phyloP scores from a whole-genome alignment of 2,888 invertebrate species.

The Strigamia maritima region DNA sequence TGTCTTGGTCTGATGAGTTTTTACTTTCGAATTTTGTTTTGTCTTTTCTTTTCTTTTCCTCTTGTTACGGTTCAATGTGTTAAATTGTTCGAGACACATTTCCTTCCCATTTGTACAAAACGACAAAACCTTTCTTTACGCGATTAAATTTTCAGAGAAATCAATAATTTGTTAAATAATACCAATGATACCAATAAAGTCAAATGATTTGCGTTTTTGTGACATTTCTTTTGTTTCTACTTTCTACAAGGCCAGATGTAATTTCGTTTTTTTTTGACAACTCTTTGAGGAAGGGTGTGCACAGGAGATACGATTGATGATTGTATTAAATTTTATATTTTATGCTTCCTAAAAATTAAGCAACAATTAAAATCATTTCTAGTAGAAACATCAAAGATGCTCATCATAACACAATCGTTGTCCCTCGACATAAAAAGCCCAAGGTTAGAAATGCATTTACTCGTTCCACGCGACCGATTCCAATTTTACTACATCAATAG shows the following conservation, averaged over 20 bases:
- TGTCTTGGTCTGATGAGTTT: not conserved
- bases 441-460: conserved; percentile 1
- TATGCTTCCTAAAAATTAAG: not conserved
- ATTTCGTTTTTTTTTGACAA: not conserved
- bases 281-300: not conserved
- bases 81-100: not conserved
- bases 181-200: too few relatives aligned
- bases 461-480: conserved; percentile 15
- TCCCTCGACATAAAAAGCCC: not conserved
- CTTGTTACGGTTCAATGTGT: not conserved
- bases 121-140: too few relatives aligned
- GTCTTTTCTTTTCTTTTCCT: not conserved
- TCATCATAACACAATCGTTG: not conserved
- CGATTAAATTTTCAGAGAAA: too few relatives aligned
- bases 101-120: not conserved
- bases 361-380: not conserved
- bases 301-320: not conserved
- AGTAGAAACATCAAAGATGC: not conserved
- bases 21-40: not conserved
- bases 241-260: not conserved
- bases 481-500: conserved; percentile 15
- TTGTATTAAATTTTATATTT: not conserved
- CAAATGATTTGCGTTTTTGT: too few relatives aligned
- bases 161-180: too few relatives aligned
- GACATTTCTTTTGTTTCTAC: too few relatives aligned